Evolutionary conservation across 2,888 invertebrate species (phyloP).

Genomic region (Rugalucina vietnamica): DNA sequence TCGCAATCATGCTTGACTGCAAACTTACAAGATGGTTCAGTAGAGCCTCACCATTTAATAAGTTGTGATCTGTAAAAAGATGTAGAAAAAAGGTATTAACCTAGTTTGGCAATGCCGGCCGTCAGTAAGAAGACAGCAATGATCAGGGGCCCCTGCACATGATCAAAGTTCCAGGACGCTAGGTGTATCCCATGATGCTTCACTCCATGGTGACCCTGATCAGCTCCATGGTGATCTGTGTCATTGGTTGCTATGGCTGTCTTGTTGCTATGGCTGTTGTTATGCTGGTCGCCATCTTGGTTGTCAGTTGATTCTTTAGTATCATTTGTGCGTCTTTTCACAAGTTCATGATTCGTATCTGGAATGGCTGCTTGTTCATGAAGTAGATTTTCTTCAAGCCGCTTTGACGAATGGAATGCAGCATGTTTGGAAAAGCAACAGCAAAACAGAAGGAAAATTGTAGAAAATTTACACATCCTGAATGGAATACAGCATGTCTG

Average conservation of each 20-base stretch:
- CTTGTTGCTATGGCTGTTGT: background rate
- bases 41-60: background rate
- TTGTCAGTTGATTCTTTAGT: background rate
- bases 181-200: conserved; percentile 77
- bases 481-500: background rate
- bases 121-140: conserved; percentile 84
- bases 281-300: background rate
- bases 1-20: no score
- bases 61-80: background rate
- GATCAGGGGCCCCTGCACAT: conserved; percentile 84
- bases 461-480: background rate
- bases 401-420: background rate
- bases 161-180: conserved; percentile 82
- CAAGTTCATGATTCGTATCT: background rate
- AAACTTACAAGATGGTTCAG: no score
- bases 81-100: conserved; percentile 76
- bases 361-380: background rate
- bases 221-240: background rate
- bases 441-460: background rate
- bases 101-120: conserved; percentile 85
- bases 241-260: background rate
- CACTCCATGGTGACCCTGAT: background rate
- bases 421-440: background rate
- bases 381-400: background rate
- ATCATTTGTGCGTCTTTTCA: background rate